Conservation (phyloP, 2,113 vertebrate species). For the Dinomys branickii region DNA sequence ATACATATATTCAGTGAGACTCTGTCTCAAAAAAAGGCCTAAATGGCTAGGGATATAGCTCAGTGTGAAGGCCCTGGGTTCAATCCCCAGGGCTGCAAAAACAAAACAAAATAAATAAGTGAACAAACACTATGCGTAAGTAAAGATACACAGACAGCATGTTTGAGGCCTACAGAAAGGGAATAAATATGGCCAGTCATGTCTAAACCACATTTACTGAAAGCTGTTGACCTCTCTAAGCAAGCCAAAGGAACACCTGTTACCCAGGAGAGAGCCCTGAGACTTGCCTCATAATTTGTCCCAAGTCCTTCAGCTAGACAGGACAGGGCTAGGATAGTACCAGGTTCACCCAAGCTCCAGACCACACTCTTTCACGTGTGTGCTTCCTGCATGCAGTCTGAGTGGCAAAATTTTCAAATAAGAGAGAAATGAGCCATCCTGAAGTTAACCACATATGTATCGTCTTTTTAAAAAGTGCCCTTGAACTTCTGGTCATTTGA, state of each 20-base stretch:
- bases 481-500: neutral
- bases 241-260: neutral
- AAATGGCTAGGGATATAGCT: neutral
- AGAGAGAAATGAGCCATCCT: neutral
- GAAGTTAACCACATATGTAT: neutral
- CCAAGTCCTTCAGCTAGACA: neutral
- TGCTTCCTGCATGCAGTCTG: neutral
- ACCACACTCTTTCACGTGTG: neutral
- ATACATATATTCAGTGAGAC: neutral
- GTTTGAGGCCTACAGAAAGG: neutral
- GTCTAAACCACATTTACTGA: neutral
- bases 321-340: neutral
- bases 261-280: neutral
- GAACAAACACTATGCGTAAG: neutral
- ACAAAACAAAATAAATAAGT: neutral
- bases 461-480: neutral
- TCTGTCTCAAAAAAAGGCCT: neutral
- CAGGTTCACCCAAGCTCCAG: neutral
- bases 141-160: rapidly evolving
- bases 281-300: neutral
- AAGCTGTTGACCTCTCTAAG: neutral
- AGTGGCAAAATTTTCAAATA: neutral
- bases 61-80: neutral
- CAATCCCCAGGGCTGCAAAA: neutral
- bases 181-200: neutral